Percentiles rank a stretch among this genome's conserved stretches.
Evolutionary conservation across 2,888 invertebrate genomes (phyloP).

Genomic region (Tenthredo amoena): DNA sequence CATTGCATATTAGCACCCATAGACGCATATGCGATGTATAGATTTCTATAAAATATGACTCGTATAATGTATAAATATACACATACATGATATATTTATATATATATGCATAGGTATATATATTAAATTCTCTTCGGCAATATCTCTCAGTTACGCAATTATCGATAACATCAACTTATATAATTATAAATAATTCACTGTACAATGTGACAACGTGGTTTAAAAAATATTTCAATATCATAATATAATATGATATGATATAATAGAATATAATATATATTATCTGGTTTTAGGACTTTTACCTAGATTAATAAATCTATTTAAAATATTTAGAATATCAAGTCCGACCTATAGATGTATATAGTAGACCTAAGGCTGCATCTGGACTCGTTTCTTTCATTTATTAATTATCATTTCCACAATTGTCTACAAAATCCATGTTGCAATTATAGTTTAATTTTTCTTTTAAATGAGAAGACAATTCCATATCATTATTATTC

Average conservation of each 20-base stretch:
- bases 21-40: background rate
- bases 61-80: background rate
- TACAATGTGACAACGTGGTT: constrained; percentile 29
- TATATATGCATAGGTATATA: background rate
- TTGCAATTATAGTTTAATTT: background rate
- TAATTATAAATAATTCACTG: constrained; percentile 39
- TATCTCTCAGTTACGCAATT: background rate
- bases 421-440: background rate
- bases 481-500: background rate
- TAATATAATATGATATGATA: constrained; percentile 63
- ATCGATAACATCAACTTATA: constrained; percentile 1
- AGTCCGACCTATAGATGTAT: background rate
- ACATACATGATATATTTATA: background rate
- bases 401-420: background rate
- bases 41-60: constrained; percentile 37
- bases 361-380: background rate
- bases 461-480: background rate
- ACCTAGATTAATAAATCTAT: background rate
- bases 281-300: background rate
- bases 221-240: constrained; percentile 54
- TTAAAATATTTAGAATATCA: background rate
- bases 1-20: background rate
- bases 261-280: constrained; percentile 62
- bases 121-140: constrained; percentile 37
- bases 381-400: background rate